Conservation (phyloP, 2,888 invertebrate species). For the Dermolepida albohirtum region DNA sequence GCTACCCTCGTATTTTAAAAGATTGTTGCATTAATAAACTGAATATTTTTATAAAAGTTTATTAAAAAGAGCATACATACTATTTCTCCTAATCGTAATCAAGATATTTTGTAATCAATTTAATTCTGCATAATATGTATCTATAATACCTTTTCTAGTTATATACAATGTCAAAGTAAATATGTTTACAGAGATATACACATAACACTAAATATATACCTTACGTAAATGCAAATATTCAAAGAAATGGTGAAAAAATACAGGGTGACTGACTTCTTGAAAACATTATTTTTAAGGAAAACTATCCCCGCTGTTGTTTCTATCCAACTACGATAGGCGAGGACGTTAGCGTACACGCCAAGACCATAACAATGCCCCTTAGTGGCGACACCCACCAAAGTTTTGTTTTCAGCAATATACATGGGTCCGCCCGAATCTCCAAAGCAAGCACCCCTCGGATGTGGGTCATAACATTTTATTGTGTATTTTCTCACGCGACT, state of each 20-base stretch:
- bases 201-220: neutral
- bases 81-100: too few relatives aligned
- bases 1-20: too few relatives aligned
- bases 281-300: neutral
- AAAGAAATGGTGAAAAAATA: neutral
- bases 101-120: too few relatives aligned
- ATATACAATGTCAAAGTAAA: too few relatives aligned
- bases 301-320: neutral
- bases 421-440: conserved; percentile 1
- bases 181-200: too few relatives aligned
- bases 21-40: too few relatives aligned
- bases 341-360: neutral
- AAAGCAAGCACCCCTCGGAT: neutral
- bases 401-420: neutral
- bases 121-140: too few relatives aligned
- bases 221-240: neutral
- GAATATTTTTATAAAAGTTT: too few relatives aligned
- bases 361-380: neutral
- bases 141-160: too few relatives aligned
- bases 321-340: neutral
- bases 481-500: neutral
- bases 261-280: neutral
- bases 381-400: neutral
- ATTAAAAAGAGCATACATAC: too few relatives aligned
- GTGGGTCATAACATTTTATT: neutral